Base-by-base conservation (phyloP, 2,113 vertebrate genomes). In the Podarcis muralis region DNA sequence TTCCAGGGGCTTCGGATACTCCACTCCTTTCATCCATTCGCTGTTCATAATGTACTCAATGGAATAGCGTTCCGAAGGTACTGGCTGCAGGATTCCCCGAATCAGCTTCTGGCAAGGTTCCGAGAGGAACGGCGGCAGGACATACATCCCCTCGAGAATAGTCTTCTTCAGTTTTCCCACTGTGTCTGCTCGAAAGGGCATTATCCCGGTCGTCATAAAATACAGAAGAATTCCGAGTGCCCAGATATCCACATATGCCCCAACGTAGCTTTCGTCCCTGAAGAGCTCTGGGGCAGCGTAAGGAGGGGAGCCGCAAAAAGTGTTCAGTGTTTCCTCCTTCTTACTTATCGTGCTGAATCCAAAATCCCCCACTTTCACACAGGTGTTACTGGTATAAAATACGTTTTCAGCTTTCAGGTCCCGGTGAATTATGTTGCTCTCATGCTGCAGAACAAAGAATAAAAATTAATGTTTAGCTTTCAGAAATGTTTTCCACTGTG, bases 331-430 rank as follows among this genome's bases (percentile, higher is more conserved):
- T 96, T 99, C 98, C 2, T 98, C 98, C 35, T 97, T 98, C 22
- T 93, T 97, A 92, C 98, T 99, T 76, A 98, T 87, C 0, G 99
- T 99, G 96, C 99, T 99, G 94, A 99, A 99, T 92, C 99, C 99
- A 76, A 99, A 99, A 94, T 99, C 99, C 0, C 99, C 99, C 84
- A 99, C 98, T 90, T 99, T 99, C 89, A 99, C 98, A 22, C 98
- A 99, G 11, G 97, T 98, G 91, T 96, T 97, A 88, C 97, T 98
- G 87, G 98, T 95, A 48, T 99, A 99, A 94, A 99, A 99, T 0
- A 99, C 97, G 0, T 99, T 99, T 95, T 99, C 99, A 23, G 99
- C 98, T 91, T 99, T 99, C 95, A 99, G 93, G 93, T 99, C 98
- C 1, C 98, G 96, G 89, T 99, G 98, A 90, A 99, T 98, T 72